phyloP scores from a whole-genome alignment of 2,797 vertebrate species.

The Lagodon rhomboides region DNA sequence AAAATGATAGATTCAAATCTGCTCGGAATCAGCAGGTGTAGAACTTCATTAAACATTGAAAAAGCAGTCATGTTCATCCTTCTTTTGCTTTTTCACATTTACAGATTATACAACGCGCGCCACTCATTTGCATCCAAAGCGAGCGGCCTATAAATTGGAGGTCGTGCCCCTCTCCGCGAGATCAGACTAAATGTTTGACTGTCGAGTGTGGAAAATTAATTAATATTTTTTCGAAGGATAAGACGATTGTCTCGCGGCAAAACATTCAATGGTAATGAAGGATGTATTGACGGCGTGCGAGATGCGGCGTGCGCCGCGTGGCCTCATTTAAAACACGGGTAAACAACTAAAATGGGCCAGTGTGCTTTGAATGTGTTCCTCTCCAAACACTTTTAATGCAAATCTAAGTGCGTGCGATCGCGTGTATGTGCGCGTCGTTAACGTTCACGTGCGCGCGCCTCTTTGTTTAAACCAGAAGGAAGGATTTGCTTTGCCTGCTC shows the following conservation, averaged over 20 bases:
- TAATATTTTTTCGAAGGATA: neutral
- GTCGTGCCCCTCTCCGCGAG: slow-evolving; percentile 6
- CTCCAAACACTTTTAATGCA: slow-evolving; percentile 7
- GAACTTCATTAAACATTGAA: neutral
- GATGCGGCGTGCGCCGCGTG: neutral
- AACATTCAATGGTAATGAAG: neutral
- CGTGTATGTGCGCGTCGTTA: neutral
- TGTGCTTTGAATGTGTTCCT: slow-evolving; percentile 3
- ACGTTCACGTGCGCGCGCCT: neutral
- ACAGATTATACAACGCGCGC: neutral
- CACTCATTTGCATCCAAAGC: slow-evolving; percentile 5
- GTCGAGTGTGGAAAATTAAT: neutral
- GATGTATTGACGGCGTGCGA: neutral
- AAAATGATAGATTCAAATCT: neutral
- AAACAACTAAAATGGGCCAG: slow-evolving; percentile 1
- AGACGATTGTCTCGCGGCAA: neutral
- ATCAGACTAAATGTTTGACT: neutral
- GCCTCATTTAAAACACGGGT: neutral
- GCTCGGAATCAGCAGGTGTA: neutral
- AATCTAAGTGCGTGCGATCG: neutral
- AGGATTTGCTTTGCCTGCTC: neutral
- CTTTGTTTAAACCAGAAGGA: slow-evolving; percentile 17
- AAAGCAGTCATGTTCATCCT: neutral
- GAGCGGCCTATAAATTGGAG: neutral
- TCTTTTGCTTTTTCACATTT: neutral